phyloP scores from a whole-genome alignment of 2,888 invertebrate species.

The Clepsis dumicolana region DNA sequence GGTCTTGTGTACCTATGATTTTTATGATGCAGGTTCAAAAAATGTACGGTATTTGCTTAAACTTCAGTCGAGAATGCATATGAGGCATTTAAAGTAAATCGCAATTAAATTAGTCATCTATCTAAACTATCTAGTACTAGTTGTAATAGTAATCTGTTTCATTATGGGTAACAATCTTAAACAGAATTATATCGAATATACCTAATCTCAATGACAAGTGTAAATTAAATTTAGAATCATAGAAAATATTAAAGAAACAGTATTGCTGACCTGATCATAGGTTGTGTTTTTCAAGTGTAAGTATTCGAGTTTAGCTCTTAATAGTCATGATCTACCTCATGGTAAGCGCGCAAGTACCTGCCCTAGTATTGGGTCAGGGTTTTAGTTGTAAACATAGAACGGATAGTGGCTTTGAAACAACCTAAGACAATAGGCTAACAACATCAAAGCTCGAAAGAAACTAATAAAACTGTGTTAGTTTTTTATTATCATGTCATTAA shows the following conservation, averaged over 20 bases:
- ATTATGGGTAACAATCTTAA: no score
- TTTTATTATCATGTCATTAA: neutral
- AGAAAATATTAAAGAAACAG: neutral
- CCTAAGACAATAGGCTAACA: slow-evolving; percentile 17
- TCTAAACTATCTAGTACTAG: no score
- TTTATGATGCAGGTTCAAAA: no score
- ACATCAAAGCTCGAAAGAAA: neutral
- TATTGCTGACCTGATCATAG: neutral
- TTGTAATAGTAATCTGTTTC: no score
- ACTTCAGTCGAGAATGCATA: no score
- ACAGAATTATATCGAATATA: no score
- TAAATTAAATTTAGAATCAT: no score
- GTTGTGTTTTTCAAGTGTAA: neutral
- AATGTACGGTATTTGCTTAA: no score
- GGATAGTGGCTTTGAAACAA: slow-evolving; percentile 8
- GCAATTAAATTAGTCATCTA: no score
- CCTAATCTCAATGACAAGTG: no score
- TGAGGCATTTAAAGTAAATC: no score
- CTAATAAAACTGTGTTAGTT: neutral
- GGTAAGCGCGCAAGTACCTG: neutral
- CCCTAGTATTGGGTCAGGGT: slow-evolving; percentile 30
- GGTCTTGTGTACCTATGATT: no score
- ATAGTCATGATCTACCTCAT: neutral
- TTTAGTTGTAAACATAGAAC: slow-evolving; percentile 15
- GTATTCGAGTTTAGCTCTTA: neutral